Base-by-base conservation (phyloP, 2,888 invertebrate genomes). In the Folsomia candida region DNA sequence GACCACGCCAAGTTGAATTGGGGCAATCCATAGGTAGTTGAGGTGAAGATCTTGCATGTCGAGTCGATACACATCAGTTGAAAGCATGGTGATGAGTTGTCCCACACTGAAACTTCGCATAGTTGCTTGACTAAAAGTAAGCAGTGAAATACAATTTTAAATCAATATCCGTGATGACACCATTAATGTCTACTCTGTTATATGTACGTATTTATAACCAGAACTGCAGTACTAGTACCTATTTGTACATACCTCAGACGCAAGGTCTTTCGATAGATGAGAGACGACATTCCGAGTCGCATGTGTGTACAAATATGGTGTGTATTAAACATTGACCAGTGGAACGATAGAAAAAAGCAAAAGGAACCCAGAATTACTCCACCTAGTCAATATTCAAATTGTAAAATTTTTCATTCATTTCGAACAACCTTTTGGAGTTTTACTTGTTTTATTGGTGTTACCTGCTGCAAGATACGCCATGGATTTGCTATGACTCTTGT, bases 221-320 rank as follows among this genome's bases (percentile, higher is more conserved):
- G n/a, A n/a, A n/a, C n/a, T n/a, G n/a, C n/a, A n/a, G n/a, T n/a
- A n/a, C n/a, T n/a, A n/a, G n/a, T n/a, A n/a, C n/a, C n/a, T n/a
- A n/a, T n/a, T n/a, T n/a, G n/a, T n/a, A n/a, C n/a, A n/a, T n/a
- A n/a, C n/a, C 59, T 62, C 3, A 74, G 68, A 18, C 58, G 51
- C 57, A 74, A 29, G 2, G 65, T 54, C 54, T 74, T 74, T 24
- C 71, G 37, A 28, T 68, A 72, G n/a, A 74, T 68, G 9, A 74
- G 28, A 4, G 67, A 59, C 6, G 74, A 68, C 11, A 71, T 29
- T 2, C 70, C 71, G 4, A 74, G 27, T 62, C 74, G 60, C 37
- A 74, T 68, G n/a, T 70, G 69, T 14, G 72, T 74, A 25, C 70
- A 74, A 20, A 51, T 20, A 20, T 72, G 69, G 18, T 72, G 71